Conservation (phyloP, 2,113 vertebrate species). For the Lepus americanus region DNA sequence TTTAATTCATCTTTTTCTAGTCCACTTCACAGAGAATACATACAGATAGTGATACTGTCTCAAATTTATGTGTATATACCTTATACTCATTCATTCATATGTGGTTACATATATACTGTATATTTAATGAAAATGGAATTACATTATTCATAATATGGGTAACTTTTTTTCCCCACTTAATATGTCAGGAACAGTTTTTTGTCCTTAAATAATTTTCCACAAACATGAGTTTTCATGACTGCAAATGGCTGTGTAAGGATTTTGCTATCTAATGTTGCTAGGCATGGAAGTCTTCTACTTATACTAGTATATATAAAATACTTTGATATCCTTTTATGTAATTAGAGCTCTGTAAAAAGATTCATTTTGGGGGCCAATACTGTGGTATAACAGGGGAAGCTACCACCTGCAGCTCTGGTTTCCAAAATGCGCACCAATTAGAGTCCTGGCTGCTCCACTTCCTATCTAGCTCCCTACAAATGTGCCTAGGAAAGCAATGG, state of each 20-base stretch:
- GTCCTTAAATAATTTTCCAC: constrained; percentile 53
- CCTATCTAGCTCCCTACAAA: too few relatives aligned
- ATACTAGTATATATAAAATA: constrained; percentile 41
- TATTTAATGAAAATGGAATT: constrained; percentile 47
- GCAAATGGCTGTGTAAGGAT: constrained; percentile 5
- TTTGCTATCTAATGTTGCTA: constrained; percentile 49
- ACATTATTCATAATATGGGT: constrained; percentile 41
- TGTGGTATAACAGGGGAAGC: background rate
- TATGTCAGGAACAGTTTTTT: constrained; percentile 47
- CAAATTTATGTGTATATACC: background rate
- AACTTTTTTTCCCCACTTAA: constrained; percentile 41
- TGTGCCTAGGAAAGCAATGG: too few relatives aligned
- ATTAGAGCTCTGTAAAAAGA: constrained; percentile 64
- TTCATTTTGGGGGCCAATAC: background rate
- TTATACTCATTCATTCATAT: constrained; percentile 26
- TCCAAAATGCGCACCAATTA: too few relatives aligned
- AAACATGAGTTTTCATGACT: constrained; percentile 50
- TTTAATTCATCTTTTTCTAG: constrained; percentile 47
- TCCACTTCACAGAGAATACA: constrained; percentile 26
- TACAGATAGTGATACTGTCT: background rate
- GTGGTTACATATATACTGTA: background rate
- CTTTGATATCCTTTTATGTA: constrained; percentile 46
- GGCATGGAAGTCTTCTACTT: constrained; percentile 47
- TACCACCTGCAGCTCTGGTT: too few relatives aligned
- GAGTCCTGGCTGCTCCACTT: too few relatives aligned